Percentiles rank a stretch among this genome's conserved stretches.
Evolutionary conservation across 2,888 invertebrate genomes (phyloP).

Genomic region (Amiota mariae): DNA sequence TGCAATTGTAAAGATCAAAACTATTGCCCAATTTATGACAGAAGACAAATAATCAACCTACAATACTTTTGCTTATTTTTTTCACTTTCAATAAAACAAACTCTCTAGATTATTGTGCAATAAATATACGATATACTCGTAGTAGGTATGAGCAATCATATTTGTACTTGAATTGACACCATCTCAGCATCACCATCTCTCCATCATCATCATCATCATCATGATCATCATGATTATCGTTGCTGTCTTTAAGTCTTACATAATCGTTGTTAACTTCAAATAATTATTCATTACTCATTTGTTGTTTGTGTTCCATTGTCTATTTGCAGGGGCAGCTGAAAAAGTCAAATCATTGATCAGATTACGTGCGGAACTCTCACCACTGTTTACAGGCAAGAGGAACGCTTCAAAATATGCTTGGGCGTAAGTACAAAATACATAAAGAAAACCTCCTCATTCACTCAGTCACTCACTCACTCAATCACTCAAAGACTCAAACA

Average conservation of each 20-base stretch:
- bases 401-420: constrained; percentile 75
- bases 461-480: neutral
- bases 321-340: constrained; percentile 73
- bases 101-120: too few relatives aligned
- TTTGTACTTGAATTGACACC: too few relatives aligned
- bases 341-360: constrained; percentile 74
- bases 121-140: constrained; percentile 10
- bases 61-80: too few relatives aligned
- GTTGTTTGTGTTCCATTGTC: constrained; percentile 32
- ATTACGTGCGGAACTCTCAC: constrained; percentile 73
- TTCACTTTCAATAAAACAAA: constrained; percentile 19
- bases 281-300: constrained; percentile 35
- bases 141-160: neutral
- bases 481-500: too few relatives aligned
- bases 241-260: too few relatives aligned
- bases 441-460: constrained; percentile 5
- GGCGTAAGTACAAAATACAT: constrained; percentile 72
- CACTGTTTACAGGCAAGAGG: constrained; percentile 74
- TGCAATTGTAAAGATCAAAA: too few relatives aligned
- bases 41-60: too few relatives aligned
- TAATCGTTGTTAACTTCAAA: constrained; percentile 27
- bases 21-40: too few relatives aligned
- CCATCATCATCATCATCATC: too few relatives aligned
- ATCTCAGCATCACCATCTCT: too few relatives aligned
- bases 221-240: too few relatives aligned